Evolutionary conservation across 2,888 invertebrate species (phyloP), one percentile per base, ranked within the genome.

Genomic region (Lasioglossum malachurum): DNA sequence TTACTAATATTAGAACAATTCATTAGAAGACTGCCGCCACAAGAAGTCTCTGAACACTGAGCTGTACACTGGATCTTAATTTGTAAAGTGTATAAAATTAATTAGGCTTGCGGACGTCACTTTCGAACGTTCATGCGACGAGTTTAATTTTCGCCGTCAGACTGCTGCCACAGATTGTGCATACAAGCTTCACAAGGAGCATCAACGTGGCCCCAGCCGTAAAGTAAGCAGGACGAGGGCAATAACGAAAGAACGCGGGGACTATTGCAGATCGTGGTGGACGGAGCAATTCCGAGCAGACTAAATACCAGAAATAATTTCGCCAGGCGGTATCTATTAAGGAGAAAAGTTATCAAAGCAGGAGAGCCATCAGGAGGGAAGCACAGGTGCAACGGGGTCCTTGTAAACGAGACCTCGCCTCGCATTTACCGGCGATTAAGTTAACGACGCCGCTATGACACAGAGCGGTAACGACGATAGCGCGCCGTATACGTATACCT

Each of bases 371-470:
- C 67, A 23, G 35, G 23, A 38, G 35, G 10, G 35, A 35, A 38
- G 31, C 80, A 64, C 89, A 87, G 82, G 89, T 87, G 88, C 81
- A 87, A 84, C 75, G 44, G 88, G 67, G 67, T 60, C 57, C 81
- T 81, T 67, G 75, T 71, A 88, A 60, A 83, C 87, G 79, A 83
- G 86, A 78, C 79, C 76, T 41, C 53, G 78, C 81, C 27, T 72
- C 78, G 72, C 86, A 78, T 88, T 88, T 88, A 87, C 88, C 75
- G 67, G 74, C 86, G 83, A 89, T 86, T 87, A 88, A 87, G 69
- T 86, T 82, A 84, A 87, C 79, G 77, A 89, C 79, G 49, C 57
- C 75, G 60, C 38, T 84, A 84, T 84, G 87, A 87, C 88, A 87
- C 82, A 87, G 83, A 88, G 71, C 83, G 71, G 83, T 72, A 77